These are phyloP conservation scores for Myoxocephalus aenaeus DNA, from an alignment of 2,797 vertebrate species.

Conservation along the genomic window DNA sequence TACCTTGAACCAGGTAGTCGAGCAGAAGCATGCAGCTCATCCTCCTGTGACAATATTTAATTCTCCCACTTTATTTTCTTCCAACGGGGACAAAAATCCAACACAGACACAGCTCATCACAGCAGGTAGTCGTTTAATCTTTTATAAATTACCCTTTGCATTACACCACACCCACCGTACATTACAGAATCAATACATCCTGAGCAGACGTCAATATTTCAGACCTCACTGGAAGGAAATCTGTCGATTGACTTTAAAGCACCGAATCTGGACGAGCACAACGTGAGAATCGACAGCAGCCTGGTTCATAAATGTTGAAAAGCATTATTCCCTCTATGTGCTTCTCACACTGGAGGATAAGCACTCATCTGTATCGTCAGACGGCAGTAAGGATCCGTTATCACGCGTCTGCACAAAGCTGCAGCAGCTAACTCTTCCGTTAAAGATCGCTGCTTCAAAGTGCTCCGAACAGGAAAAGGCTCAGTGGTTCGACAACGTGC, in stretches of 20 bases:
- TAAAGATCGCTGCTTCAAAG: constrained; percentile 42
- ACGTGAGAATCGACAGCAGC: constrained; percentile 21
- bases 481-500: constrained; percentile 32
- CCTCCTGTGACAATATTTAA: no score
- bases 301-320: constrained; percentile 16
- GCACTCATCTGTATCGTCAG: neutral
- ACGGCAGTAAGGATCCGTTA: constrained; percentile 17
- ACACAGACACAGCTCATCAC: neutral
- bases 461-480: constrained; percentile 35
- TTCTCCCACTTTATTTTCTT: no score
- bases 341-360: neutral
- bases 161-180: constrained; percentile 8
- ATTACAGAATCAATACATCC: constrained; percentile 42
- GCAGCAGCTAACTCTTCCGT: constrained; percentile 12
- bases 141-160: constrained; percentile 49
- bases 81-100: constrained; percentile 14
- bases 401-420: constrained; percentile 4
- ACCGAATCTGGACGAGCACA: constrained; percentile 35
- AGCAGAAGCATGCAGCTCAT: no score
- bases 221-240: constrained; percentile 1
- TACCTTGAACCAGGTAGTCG: no score
- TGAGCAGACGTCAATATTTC: constrained; percentile 40
- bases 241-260: constrained; percentile 48
- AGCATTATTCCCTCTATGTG: neutral
- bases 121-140: constrained; percentile 47